phyloP scores from a whole-genome alignment of 30 jellyfish, hydroid and myxozoan genomes.

The Sanderia malayensis region DNA sequence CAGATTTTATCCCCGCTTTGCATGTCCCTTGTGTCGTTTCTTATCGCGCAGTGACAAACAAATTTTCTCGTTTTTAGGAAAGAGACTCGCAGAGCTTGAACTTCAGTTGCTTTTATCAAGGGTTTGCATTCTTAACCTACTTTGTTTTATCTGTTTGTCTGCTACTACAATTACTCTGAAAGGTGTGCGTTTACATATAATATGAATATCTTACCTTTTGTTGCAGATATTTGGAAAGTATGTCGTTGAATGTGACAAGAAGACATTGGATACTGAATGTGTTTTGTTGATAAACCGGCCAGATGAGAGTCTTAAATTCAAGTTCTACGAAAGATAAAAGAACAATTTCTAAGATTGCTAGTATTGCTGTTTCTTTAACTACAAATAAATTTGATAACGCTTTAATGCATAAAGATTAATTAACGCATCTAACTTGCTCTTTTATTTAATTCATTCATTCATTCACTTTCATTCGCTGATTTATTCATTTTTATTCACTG shows the following conservation, averaged over 20 bases:
- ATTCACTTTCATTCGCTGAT: no score
- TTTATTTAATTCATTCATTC: no score
- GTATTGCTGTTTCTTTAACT: no score
- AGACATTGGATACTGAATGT: conserved; percentile 16
- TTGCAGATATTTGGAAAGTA: conserved; percentile 54
- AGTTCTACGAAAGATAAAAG: conserved; percentile 32
- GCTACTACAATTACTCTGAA: no score
- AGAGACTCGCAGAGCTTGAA: conserved; percentile 60
- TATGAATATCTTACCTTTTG: neutral
- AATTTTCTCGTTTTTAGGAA: conserved; percentile 16
- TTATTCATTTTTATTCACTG: no score
- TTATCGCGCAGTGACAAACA: neutral
- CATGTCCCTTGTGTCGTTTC: no score
- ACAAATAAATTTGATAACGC: no score
- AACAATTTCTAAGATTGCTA: no score
- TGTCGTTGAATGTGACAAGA: conserved; percentile 52
- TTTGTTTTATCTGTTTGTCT: no score
- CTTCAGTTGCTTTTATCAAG: conserved; percentile 16
- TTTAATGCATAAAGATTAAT: no score
- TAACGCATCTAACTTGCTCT: no score
- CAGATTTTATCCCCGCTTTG: neutral
- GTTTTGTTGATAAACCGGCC: conserved; percentile 35
- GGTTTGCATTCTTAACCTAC: neutral
- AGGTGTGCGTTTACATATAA: no score
- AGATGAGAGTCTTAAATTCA: conserved; percentile 41